Evolutionary conservation across 2,113 vertebrate genomes (phyloP).

Genomic region (Theristicus caerulescens): DNA sequence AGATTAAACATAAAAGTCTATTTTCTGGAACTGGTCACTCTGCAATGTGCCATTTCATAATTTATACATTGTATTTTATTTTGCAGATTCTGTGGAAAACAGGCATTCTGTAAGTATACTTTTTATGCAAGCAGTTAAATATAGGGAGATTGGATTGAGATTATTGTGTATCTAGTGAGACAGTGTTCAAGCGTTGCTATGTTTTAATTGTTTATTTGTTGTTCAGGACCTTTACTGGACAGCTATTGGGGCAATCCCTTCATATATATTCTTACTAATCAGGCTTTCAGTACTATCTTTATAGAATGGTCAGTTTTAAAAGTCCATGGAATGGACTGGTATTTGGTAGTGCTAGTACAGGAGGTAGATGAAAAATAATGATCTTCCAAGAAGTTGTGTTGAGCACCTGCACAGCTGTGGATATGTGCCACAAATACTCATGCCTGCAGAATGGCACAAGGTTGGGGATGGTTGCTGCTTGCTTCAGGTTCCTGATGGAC

Average conservation of each 20-base stretch:
- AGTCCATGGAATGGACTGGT: not conserved
- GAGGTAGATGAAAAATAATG: not conserved
- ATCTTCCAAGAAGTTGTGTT: not conserved
- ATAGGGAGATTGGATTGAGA: not conserved
- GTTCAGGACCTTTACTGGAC: not conserved
- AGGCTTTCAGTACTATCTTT: not conserved
- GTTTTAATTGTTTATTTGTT: not conserved
- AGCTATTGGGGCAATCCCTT: not conserved
- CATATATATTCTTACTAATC: not conserved
- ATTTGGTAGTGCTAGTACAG: not conserved
- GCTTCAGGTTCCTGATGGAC: not conserved
- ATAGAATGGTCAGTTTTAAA: not conserved
- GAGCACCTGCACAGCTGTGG: not conserved
- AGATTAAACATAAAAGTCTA: not conserved
- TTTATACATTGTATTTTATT: slow-evolving; percentile 45
- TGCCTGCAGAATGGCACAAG: not conserved
- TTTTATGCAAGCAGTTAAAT: not conserved
- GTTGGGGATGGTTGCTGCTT: not conserved
- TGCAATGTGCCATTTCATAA: not conserved
- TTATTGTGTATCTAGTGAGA: not conserved
- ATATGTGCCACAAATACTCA: not conserved
- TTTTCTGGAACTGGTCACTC: not conserved
- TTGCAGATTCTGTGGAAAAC: slow-evolving; percentile 73
- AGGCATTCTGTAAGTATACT: slow-evolving; percentile 75
- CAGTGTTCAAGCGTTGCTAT: not conserved